phyloP scores from a whole-genome alignment of 2,797 vertebrate genomes.

The Onychomys torridus region DNA sequence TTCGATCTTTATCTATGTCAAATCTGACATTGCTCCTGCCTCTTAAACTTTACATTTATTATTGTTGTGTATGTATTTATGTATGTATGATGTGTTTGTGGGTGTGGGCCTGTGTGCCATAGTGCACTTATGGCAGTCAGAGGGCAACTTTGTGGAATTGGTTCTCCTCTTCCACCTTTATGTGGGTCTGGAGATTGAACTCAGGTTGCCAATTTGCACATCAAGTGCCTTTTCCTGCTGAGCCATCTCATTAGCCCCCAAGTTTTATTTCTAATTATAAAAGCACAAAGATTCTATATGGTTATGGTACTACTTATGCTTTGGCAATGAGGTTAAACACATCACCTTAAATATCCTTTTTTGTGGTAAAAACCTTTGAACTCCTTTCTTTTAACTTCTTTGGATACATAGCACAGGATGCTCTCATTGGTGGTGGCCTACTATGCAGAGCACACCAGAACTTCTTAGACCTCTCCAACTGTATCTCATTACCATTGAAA shows the following conservation, averaged over 20 bases:
- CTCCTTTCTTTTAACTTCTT: neutral
- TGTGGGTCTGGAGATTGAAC: neutral
- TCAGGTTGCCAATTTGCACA: neutral
- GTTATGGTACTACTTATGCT: neutral
- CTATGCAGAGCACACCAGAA: neutral
- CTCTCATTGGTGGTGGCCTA: neutral
- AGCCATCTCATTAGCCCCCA: neutral
- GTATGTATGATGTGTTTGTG: neutral
- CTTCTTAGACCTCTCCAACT: neutral
- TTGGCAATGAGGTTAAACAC: neutral
- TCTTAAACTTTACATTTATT: neutral
- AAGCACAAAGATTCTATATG: neutral
- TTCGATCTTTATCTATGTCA: conserved; percentile 58
- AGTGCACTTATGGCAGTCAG: neutral
- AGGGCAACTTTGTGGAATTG: neutral
- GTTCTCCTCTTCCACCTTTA: neutral
- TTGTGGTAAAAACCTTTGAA: neutral
- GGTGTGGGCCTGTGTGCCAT: neutral
- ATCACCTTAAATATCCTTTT: neutral
- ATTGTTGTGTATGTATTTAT: neutral
- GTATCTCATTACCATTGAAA: neutral
- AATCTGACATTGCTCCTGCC: neutral
- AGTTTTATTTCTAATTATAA: neutral
- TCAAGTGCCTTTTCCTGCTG: neutral
- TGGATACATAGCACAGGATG: neutral